A percentile compares a stretch with the other conserved stretches of the same genome.
phyloP scores from a whole-genome alignment of 2,888 invertebrate species.

The Machimus atricapillus region DNA sequence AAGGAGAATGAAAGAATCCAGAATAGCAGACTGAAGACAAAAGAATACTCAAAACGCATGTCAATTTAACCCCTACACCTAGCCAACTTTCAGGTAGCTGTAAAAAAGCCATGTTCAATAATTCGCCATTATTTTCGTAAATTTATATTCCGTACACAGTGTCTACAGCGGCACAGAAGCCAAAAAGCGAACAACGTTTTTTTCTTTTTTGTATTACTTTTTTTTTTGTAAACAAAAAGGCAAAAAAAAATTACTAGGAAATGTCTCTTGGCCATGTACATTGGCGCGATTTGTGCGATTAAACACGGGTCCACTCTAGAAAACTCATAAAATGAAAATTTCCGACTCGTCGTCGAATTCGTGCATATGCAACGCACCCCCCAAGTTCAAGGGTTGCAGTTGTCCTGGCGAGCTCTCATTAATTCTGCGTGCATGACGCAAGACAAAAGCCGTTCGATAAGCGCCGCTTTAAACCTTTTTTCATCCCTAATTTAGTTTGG shows the following conservation, averaged over 20 bases:
- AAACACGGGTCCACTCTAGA: conserved; percentile 32
- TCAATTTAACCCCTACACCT: background rate
- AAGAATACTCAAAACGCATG: background rate
- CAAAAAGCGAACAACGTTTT: background rate
- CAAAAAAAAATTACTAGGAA: background rate
- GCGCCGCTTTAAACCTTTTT: conserved; percentile 37
- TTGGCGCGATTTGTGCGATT: conserved; percentile 3
- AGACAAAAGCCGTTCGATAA: conserved; percentile 43
- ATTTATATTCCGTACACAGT: background rate
- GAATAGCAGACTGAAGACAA: background rate
- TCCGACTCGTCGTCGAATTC: background rate
- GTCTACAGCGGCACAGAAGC: background rate
- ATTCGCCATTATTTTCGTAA: background rate
- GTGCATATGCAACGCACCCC: background rate
- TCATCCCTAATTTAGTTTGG: conserved; percentile 38
- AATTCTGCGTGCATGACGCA: conserved; percentile 43
- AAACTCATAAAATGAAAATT: conserved; percentile 13
- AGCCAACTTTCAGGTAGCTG: background rate
- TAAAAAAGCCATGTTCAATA: background rate
- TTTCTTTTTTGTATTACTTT: background rate
- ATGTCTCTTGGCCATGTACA: conserved; percentile 9
- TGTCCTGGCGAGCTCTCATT: conserved; percentile 32
- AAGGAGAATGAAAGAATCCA: background rate
- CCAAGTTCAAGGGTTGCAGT: conserved; percentile 42
- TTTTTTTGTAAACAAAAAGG: background rate